Conservation (phyloP, 1,140 invertebrate genomes). For the Scaptomyza hsui region DNA sequence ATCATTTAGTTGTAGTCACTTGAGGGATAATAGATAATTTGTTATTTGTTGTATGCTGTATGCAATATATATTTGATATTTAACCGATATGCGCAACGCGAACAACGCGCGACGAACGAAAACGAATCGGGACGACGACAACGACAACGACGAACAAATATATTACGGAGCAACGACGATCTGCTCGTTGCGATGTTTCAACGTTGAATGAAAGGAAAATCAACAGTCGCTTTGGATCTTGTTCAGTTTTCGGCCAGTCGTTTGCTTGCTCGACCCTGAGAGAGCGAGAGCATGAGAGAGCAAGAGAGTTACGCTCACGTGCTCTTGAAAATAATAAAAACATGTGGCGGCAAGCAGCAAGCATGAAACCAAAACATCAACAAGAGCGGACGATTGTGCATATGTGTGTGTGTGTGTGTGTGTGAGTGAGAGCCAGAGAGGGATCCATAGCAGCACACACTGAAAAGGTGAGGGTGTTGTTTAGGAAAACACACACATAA, state of each 20-base stretch:
- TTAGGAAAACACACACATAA: slow-evolving; percentile 6
- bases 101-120: slow-evolving; percentile 32
- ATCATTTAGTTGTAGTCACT: slow-evolving; percentile 11
- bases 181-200: slow-evolving; percentile 71
- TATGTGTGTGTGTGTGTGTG: slow-evolving; percentile 2
- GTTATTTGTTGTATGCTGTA: neutral
- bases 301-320: slow-evolving; percentile 19
- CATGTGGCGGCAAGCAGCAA: slow-evolving; percentile 17
- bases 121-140: slow-evolving; percentile 27
- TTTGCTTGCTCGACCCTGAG: slow-evolving; percentile 47
- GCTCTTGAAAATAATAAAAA: slow-evolving; percentile 36
- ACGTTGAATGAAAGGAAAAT: slow-evolving; percentile 83
- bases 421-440: slow-evolving; percentile 17
- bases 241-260: slow-evolving; percentile 74
- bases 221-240: slow-evolving; percentile 80
- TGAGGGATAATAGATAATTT: neutral
- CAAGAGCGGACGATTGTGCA: neutral
- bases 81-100: slow-evolving; percentile 29
- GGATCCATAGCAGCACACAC: slow-evolving; percentile 13
- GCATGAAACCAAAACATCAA: slow-evolving; percentile 32
- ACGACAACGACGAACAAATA: slow-evolving; percentile 5
- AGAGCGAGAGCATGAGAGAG: slow-evolving; percentile 34
- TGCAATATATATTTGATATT: neutral
- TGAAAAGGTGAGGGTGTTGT: slow-evolving; percentile 36
- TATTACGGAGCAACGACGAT: slow-evolving; percentile 64